A percentile compares a stretch with the other conserved stretches of the same genome.
Conservation (phyloP, 2,113 vertebrate genomes). For the Sturnus vulgaris region DNA sequence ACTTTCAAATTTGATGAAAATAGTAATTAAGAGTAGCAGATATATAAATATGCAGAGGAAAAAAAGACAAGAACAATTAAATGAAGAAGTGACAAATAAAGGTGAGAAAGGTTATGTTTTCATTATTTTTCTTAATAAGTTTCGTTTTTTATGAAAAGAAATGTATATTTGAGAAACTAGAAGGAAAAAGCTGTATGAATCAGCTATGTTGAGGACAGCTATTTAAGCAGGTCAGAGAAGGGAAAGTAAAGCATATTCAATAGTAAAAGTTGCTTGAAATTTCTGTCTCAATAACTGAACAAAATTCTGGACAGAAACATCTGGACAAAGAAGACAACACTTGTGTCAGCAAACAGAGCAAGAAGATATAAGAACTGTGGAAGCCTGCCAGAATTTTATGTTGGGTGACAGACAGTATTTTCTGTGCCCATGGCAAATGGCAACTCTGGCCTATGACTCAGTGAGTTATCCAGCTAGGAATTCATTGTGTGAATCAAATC, state of each 20-base stretch:
- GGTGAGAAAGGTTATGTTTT: background rate
- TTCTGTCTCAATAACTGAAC: background rate
- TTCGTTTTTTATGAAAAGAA: background rate
- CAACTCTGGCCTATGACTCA: background rate
- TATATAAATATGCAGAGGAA: background rate
- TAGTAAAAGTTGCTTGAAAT: background rate
- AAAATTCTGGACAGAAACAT: background rate
- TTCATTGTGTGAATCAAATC: background rate
- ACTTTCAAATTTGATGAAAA: background rate
- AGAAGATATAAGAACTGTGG: background rate
- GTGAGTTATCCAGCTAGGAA: background rate
- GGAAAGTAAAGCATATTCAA: background rate
- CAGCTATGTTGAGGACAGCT: background rate
- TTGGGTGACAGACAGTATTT: background rate
- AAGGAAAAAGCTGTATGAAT: background rate
- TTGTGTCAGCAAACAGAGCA: background rate
- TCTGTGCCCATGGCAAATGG: background rate
- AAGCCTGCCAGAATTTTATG: background rate
- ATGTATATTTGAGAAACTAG: background rate
- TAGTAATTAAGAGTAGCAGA: background rate
- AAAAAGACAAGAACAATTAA: background rate
- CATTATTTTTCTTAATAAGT: background rate
- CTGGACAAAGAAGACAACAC: background rate
- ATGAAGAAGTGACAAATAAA: background rate
- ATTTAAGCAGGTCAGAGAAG: background rate